Percentiles rank a stretch among this genome's conserved stretches.
Conservation (phyloP, 2,888 invertebrate species). For the Acrocyrtus sp. region DNA sequence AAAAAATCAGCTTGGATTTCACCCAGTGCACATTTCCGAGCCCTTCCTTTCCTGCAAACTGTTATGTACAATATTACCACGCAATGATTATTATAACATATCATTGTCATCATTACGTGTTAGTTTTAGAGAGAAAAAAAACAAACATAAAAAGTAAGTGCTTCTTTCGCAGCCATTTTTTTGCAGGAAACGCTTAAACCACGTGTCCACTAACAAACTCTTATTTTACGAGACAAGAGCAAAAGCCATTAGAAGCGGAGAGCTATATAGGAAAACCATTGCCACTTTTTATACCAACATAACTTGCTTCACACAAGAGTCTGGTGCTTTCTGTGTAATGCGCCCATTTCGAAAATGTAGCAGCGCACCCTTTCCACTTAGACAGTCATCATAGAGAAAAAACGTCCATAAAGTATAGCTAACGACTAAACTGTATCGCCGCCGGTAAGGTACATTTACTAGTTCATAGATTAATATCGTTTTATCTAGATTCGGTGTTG, state of each 20-base stretch:
- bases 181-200: too few relatives aligned
- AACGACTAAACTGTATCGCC: too few relatives aligned
- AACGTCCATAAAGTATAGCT: conserved; percentile 2
- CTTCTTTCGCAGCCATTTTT: too few relatives aligned
- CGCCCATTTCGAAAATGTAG: too few relatives aligned
- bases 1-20: conserved; percentile 41
- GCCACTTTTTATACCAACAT: neutral
- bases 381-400: neutral
- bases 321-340: neutral
- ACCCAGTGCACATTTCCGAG: conserved; percentile 14
- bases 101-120: neutral
- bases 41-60: neutral
- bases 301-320: neutral
- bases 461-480: conserved; percentile 6
- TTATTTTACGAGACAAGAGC: too few relatives aligned
- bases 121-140: neutral
- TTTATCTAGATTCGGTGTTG: conserved; percentile 12
- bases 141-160: too few relatives aligned
- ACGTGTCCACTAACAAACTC: too few relatives aligned
- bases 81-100: conserved; percentile 2
- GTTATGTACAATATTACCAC: neutral
- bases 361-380: conserved; percentile 4
- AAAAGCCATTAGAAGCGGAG: too few relatives aligned
- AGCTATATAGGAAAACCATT: too few relatives aligned
- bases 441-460: too few relatives aligned